phyloP scores from a whole-genome alignment of 2,888 invertebrate species.

The Mechanitis messenoides region DNA sequence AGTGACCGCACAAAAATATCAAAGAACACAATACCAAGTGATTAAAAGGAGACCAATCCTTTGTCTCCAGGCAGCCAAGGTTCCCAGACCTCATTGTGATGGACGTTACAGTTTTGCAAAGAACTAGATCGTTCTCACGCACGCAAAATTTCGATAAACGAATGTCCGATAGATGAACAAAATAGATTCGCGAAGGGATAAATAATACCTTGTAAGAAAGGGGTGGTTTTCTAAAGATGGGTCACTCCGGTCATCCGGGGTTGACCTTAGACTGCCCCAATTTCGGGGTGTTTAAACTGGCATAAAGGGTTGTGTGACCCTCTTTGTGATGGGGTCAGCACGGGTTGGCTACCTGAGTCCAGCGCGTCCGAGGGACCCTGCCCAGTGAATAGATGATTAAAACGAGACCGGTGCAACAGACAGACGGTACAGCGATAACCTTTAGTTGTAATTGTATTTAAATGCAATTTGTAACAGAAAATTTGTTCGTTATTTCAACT shows the following conservation, averaged over 20 bases:
- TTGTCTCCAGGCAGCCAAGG: conserved; percentile 62
- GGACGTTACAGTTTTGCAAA: conserved; percentile 72
- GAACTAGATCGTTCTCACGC: conserved; percentile 74
- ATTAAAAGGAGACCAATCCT: conserved; percentile 73
- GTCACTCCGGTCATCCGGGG: conserved; percentile 70
- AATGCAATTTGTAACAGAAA: conserved; percentile 27
- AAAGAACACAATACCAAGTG: conserved; percentile 68
- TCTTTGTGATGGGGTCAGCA: conserved; percentile 55
- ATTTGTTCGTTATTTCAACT: conserved; percentile 10
- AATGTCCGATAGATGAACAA: conserved; percentile 60
- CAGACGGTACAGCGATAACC: conserved; percentile 69
- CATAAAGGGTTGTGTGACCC: conserved; percentile 72
- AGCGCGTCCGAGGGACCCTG: conserved; percentile 55
- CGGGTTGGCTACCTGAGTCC: conserved; percentile 68
- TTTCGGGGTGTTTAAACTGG: conserved; percentile 70
- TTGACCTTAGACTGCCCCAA: conserved; percentile 74
- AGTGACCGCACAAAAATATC: conserved; percentile 64
- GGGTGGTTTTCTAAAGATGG: conserved; percentile 62
- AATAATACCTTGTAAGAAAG: conserved; percentile 75
- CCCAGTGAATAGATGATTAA: conserved; percentile 66
- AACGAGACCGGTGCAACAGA: conserved; percentile 68
- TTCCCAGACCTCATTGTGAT: conserved; percentile 61
- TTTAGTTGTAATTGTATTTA: conserved; percentile 33
- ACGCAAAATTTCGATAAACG: conserved; percentile 69
- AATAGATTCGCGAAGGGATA: conserved; percentile 79